A percentile compares a stretch with the other conserved stretches of the same genome.
phyloP scores from a whole-genome alignment of 2,797 vertebrate species.

The Myotis myotis region DNA sequence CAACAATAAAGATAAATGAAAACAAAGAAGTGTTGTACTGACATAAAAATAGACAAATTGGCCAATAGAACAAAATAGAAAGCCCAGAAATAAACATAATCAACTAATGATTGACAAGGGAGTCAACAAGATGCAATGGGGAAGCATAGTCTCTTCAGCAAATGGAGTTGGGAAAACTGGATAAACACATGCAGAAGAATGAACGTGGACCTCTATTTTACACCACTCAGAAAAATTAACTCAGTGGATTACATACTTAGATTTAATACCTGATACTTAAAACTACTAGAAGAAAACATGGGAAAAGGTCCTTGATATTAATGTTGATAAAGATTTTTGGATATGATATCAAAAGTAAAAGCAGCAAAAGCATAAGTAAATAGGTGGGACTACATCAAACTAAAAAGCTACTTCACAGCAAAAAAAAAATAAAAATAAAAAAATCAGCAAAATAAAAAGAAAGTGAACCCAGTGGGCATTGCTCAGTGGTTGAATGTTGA shows the following conservation, averaged over 20 bases:
- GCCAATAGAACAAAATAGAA: background rate
- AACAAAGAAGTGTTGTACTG: background rate
- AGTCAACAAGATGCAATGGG: background rate
- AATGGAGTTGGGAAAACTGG: background rate
- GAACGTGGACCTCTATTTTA: background rate
- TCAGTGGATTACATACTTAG: background rate
- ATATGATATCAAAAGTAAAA: background rate
- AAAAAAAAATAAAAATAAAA: background rate
- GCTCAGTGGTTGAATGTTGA: too few relatives aligned
- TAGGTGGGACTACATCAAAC: background rate
- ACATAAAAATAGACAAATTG: background rate
- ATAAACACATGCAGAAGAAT: background rate
- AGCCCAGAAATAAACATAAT: background rate
- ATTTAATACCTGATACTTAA: background rate
- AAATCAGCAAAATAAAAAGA: background rate
- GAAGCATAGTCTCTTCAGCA: background rate
- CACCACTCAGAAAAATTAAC: background rate
- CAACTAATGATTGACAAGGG: background rate
- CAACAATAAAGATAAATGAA: too few relatives aligned
- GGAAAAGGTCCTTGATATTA: background rate
- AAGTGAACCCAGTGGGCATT: too few relatives aligned
- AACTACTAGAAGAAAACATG: background rate
- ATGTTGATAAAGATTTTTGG: background rate
- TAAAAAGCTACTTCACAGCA: background rate
- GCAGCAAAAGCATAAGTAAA: background rate